Conservation (phyloP, 1,140 invertebrate species). For the Drosophila suzukii region DNA sequence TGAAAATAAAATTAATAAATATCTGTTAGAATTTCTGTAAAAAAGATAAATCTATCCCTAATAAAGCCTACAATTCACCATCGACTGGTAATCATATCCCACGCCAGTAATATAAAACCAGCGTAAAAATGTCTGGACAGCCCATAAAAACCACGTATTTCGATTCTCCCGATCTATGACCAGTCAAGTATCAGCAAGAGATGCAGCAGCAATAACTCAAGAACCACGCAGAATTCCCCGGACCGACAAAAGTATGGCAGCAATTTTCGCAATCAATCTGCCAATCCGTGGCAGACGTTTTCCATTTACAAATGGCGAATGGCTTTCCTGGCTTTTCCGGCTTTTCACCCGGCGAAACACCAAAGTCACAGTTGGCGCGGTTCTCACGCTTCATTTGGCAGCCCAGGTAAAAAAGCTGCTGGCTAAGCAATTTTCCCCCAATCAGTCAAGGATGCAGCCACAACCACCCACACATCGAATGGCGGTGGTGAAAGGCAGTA, state of each 20-base stretch:
- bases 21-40: too few species aligned
- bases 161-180: background rate
- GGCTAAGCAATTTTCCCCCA: slow-evolving; percentile 30
- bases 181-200: background rate
- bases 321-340: slow-evolving; percentile 27
- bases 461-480: slow-evolving; percentile 2
- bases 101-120: background rate
- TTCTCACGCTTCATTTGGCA: slow-evolving; percentile 68
- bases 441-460: slow-evolving; percentile 30
- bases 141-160: background rate
- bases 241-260: background rate
- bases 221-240: slow-evolving; percentile 11
- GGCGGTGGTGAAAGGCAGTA: slow-evolving; percentile 28
- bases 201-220: slow-evolving; percentile 15
- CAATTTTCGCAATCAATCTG: slow-evolving; percentile 53
- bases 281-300: slow-evolving; percentile 51
- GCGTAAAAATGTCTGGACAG: background rate
- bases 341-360: slow-evolving; percentile 15
- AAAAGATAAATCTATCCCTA: too few species aligned
- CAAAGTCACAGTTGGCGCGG: slow-evolving; percentile 46
- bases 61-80: too few species aligned
- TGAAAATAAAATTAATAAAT: background rate
- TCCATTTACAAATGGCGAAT: slow-evolving; percentile 50
- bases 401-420: slow-evolving; percentile 28
- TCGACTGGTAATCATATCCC: too few species aligned